Percentiles rank a stretch among this genome's conserved stretches.
Evolutionary conservation across 2,797 vertebrate species (phyloP).

Genomic region (Semotilus atromaculatus): DNA sequence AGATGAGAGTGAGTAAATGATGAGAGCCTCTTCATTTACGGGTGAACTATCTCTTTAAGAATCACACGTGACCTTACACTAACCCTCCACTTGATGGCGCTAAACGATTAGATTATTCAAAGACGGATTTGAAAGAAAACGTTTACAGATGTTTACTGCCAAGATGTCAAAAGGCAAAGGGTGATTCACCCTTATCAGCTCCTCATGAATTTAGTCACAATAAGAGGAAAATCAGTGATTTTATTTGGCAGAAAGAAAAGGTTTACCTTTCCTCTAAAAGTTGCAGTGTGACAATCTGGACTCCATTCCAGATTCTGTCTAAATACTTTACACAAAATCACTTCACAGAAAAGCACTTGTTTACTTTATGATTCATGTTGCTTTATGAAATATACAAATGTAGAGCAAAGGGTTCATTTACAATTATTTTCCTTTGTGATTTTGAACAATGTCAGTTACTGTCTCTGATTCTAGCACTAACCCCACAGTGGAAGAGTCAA

Average conservation of each 20-base stretch:
- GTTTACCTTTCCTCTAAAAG: background rate
- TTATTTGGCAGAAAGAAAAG: background rate
- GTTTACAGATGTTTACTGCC: background rate
- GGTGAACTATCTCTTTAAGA: background rate
- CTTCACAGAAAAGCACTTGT: background rate
- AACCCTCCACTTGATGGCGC: constrained; percentile 18
- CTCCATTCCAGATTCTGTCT: background rate
- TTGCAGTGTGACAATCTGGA: background rate
- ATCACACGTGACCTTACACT: background rate
- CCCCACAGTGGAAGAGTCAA: constrained; percentile 42
- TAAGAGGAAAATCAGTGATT: background rate
- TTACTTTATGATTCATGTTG: background rate
- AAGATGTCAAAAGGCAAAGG: background rate
- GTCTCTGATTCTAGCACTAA: constrained; percentile 24
- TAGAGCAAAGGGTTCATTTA: background rate
- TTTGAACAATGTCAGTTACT: background rate
- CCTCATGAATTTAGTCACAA: background rate
- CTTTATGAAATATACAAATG: constrained; percentile 15
- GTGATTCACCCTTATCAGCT: background rate
- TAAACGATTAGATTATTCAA: background rate
- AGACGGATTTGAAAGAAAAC: background rate
- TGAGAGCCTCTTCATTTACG: background rate
- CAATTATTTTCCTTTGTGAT: constrained; percentile 3
- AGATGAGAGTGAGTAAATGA: background rate
- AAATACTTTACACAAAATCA: background rate